Base-by-base conservation (phyloP, 2,113 vertebrate genomes). In the Oenanthe melanoleuca region DNA sequence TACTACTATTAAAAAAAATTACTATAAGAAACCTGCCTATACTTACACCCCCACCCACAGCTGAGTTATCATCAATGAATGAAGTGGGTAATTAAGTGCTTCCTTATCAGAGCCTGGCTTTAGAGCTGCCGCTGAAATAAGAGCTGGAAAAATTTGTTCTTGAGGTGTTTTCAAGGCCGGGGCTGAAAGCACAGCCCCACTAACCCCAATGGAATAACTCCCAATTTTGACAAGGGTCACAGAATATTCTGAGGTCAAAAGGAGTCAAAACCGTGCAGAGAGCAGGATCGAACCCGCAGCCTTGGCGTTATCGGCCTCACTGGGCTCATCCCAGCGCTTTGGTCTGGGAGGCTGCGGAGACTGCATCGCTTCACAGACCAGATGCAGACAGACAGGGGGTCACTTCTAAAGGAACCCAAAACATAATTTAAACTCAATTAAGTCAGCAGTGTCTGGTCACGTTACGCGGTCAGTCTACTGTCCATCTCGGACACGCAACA, bases 221-320 rank as follows among this genome's bases (percentile, higher is more conserved):
- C 3, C 33, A 69, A 61, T 45, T 21, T 13, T 38, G 37, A 28
- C 29, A 13, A 33, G 12, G 61, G 31, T 56, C 49, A 52, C 47
- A 40, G 38, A 61, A 47, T 14, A n/a, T 14, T 74, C 53, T 17
- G 13, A n/a, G 9, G 0, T 22, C n/a, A 22, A 45, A 25, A 25
- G 23, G 23, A 21, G 33, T 10, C 19, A 24, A 24, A n/a, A 1
- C 2, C 2, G 6, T 21, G 28, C 0, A 3, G 18, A 1, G 42
- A 19, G 12, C 26, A 29, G 97, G 86, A 97, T 90, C 83, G 93
- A 95, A 96, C 93, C 94, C 91, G 12, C 86, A 80, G 86, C 79
- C 80, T 38, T 23, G 77, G 81, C 55, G 80, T 85, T 86, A 94
- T 31, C 65, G 28, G 26, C 67, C 1, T 25, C 22, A 2, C 25